Base-by-base conservation (phyloP, 2,113 vertebrate species). In the Hystrix cristata region DNA sequence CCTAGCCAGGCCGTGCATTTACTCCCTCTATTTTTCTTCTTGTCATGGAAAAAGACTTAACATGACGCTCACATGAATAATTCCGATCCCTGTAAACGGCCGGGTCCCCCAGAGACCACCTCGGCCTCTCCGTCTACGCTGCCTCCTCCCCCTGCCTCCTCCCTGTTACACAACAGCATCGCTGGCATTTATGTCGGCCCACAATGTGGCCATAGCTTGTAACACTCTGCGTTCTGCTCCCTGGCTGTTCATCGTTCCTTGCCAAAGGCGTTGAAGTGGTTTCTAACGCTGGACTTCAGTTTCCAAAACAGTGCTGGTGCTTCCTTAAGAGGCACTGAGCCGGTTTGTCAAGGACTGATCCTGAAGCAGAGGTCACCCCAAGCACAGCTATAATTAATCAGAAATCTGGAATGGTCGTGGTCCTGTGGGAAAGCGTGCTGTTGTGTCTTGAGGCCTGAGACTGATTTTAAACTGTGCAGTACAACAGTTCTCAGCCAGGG, bases 11-110 rank as follows among this genome's bases (percentile, higher is more conserved):
- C 0, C 0, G 38, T 94, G 80, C 94, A 86, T 97, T 98, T 98
- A 64, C 78, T 97, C 18, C 69, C 88, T 97, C 72, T 88, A 64
- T 97, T 98, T 98, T 97, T 96, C 90, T 97, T 97, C 80, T 95
- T 98, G 94, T 97, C 94, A 93, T 71, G 87, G 96, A 97, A 96
- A 97, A 95, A 98, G 97, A 97, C 89, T 98, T 98, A 98, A 97
- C 90, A 93, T 97, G 98, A 98, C 79, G 97, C 94, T 93, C 79
- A 85, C 93, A 97, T 48, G 2, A 97, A 97, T 98, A 98, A 98
- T 98, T 98, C 96, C 92, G 93, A 97, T 98, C 97, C 90, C 78
- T 97, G 79, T 76, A 97, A 98, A 98, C 96, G 95, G 51, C 71
- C 95, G 55, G n/a, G 95, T 96, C 53, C 95, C 96, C 96, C 59